Evolutionary conservation across 1,140 invertebrate genomes (phyloP).

Genomic region (Pachypsylla venusta): DNA sequence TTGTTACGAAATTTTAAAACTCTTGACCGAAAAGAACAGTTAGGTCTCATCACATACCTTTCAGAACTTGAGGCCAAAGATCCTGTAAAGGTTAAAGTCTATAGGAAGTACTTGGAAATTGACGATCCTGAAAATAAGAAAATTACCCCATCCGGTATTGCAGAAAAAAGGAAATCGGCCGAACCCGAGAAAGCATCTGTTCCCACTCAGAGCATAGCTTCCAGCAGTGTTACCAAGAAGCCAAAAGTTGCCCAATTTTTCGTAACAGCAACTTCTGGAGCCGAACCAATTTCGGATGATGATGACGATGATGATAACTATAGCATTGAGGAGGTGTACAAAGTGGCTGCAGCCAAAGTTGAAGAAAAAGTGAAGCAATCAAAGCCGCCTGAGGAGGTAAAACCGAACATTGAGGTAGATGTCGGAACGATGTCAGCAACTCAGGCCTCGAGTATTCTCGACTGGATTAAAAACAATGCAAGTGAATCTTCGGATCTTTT

Average conservation of each 20-base stretch:
- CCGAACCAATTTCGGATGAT: conserved; percentile 19
- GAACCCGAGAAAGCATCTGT: not conserved
- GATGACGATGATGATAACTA: conserved; percentile 52
- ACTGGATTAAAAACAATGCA: conserved; percentile 6
- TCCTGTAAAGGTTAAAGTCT: conserved; percentile 49
- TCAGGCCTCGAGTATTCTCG: not conserved
- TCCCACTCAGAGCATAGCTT: not conserved
- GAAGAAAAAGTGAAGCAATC: conserved; percentile 30
- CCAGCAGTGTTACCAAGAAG: conserved; percentile 14
- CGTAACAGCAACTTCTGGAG: not conserved
- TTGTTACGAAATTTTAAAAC: conserved; percentile 63
- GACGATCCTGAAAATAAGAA: conserved; percentile 23
- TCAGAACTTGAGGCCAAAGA: conserved; percentile 57
- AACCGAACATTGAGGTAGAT: not conserved
- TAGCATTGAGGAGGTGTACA: conserved; percentile 48
- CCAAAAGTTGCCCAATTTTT: conserved; percentile 3
- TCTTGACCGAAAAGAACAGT: conserved; percentile 56
- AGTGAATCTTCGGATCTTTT: not conserved
- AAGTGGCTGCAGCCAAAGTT: conserved; percentile 43
- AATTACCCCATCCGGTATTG: not conserved
- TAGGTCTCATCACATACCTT: conserved; percentile 56
- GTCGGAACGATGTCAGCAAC: not conserved
- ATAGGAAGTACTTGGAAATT: conserved; percentile 47
- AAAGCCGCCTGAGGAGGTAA: not conserved
- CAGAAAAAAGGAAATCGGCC: conserved; percentile 9